Percentiles rank a stretch among this genome's conserved stretches.
These are phyloP conservation scores for Boleophthalmus pectinirostris DNA, from an alignment of 2,113 vertebrate species.

Conservation along the genomic window DNA sequence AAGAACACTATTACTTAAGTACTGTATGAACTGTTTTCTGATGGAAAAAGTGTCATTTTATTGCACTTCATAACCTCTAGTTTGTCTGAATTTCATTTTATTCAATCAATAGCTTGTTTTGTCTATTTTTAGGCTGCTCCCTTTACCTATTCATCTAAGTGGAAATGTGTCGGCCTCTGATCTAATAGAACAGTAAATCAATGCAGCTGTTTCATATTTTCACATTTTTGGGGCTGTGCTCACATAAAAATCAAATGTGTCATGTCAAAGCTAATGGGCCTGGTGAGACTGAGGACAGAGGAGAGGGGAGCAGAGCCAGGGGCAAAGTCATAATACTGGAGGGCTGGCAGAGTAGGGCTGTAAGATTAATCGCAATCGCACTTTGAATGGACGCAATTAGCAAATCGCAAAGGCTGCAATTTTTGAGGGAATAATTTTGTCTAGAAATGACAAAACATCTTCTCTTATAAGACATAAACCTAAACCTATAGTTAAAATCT, in stretches of 20 bases:
- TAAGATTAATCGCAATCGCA: too few species aligned
- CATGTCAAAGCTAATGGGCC: constrained; percentile 19
- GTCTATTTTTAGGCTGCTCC: not conserved
- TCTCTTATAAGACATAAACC: too few species aligned
- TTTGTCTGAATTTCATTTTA: not conserved
- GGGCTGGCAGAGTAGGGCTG: constrained; percentile 25
- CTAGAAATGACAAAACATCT: too few species aligned
- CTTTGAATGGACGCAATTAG: too few species aligned
- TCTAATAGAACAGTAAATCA: not conserved
- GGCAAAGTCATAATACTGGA: constrained; percentile 56
- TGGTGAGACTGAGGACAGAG: constrained; percentile 18
- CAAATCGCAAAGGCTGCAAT: too few species aligned
- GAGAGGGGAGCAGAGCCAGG: constrained; percentile 21
- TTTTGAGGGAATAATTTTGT: too few species aligned
- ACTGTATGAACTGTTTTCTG: too few species aligned
- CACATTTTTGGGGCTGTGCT: constrained; percentile 1
- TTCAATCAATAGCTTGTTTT: not conserved
- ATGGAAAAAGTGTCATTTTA: too few species aligned
- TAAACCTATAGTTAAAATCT: too few species aligned
- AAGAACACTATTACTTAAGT: too few species aligned
- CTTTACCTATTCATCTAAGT: not conserved
- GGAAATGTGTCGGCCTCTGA: not conserved
- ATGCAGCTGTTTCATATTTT: not conserved
- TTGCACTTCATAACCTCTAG: not conserved
- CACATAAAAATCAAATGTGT: constrained; percentile 24